Percentiles rank a stretch among this genome's conserved stretches.
phyloP scores from a whole-genome alignment of 2,113 vertebrate genomes.

The Ciconia boyciana region DNA sequence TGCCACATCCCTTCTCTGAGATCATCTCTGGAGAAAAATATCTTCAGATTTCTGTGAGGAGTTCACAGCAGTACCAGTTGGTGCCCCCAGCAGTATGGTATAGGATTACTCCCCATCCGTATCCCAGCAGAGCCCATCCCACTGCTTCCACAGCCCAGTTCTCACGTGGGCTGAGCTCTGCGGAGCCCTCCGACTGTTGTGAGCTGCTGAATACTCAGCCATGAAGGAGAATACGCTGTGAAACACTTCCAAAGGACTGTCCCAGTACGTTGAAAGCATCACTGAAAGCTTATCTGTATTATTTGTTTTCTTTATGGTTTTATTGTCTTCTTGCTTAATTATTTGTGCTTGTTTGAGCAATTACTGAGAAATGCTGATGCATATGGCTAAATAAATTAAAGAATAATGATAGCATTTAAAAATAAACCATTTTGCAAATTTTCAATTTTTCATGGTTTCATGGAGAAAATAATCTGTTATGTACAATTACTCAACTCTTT shows the following conservation, averaged over 20 bases:
- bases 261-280: background rate
- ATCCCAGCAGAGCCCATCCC: background rate
- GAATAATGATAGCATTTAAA: background rate
- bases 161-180: background rate
- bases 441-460: slow-evolving; percentile 11
- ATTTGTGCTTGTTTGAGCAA: slow-evolving; percentile 22
- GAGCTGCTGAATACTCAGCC: background rate
- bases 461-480: background rate
- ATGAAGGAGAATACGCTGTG: background rate
- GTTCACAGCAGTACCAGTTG: background rate
- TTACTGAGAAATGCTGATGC: background rate
- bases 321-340: slow-evolving; percentile 12
- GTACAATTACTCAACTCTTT: background rate
- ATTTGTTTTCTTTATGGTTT: background rate
- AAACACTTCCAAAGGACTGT: background rate
- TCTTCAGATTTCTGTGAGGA: background rate
- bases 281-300: background rate
- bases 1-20: background rate
- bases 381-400: slow-evolving; percentile 44
- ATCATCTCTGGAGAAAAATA: background rate
- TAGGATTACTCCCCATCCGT: background rate
- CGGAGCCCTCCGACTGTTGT: background rate
- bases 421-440: background rate
- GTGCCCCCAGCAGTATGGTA: background rate
- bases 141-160: background rate